Evolutionary conservation across 2,113 vertebrate genomes (phyloP).

Genomic region (Pseudopipra pipra): DNA sequence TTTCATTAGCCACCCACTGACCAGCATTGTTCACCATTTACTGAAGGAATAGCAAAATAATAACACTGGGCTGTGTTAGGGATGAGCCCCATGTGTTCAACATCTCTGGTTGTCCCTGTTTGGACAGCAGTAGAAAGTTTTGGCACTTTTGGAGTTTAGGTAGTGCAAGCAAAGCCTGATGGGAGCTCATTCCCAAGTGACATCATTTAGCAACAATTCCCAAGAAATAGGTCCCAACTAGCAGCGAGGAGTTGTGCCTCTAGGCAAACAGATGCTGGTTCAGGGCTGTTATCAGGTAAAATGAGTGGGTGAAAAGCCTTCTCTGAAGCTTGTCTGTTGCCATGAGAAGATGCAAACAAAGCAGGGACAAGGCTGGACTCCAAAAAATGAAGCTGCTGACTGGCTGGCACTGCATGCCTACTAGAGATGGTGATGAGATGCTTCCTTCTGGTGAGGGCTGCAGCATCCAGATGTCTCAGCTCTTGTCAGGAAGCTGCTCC

Average conservation of each 20-base stretch:
- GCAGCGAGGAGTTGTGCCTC: conserved; percentile 6
- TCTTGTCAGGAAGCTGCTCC: background rate
- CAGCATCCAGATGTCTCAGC: background rate
- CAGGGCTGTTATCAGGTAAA: conserved; percentile 38
- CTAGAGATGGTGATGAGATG: background rate
- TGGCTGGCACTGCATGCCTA: background rate
- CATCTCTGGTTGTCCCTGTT: background rate
- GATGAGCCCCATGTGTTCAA: fast-evolving
- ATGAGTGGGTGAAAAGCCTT: conserved; percentile 36
- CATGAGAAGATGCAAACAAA: conserved; percentile 51
- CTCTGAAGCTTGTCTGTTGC: conserved; percentile 32
- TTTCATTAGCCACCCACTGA: background rate
- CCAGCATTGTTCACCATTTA: background rate
- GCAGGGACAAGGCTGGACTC: background rate
- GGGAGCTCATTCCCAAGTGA: conserved; percentile 35
- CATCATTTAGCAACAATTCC: conserved; percentile 49
- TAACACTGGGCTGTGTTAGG: background rate
- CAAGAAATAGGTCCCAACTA: conserved; percentile 56
- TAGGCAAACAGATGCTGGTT: conserved; percentile 61
- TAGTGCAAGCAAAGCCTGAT: background rate
- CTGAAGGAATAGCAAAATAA: no score
- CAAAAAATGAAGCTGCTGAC: background rate
- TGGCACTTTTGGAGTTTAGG: background rate
- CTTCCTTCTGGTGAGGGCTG: background rate
- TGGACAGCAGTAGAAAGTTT: background rate